Evolutionary conservation across 2,113 vertebrate genomes (phyloP), one percentile per base, ranked within the genome.

Genomic region (Apistogramma diplotaenia): DNA sequence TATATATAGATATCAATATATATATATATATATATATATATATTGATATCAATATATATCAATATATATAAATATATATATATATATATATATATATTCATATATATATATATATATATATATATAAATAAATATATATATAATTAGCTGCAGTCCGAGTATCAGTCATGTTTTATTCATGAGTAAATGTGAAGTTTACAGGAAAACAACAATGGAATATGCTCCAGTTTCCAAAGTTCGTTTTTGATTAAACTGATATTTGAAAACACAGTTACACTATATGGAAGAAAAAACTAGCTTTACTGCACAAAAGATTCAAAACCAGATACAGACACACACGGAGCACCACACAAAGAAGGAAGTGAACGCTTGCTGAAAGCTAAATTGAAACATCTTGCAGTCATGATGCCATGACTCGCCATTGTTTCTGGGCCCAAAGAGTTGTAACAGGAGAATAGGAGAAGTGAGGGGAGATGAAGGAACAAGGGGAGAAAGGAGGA

Each of bases 311-410:
- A 67, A 21, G 31, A 62, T 75, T 49, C 37, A 37, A 73, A 79
- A 61, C 23, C 55, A 80, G 3, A 83, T 23, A 78, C 83, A 86
- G 57, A 83, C 46, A 85, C 61, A 79, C 74, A 90, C 49, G 86
- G 54, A 54, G 37, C 81, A 81, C 75, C 37, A 82, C 82, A 91
- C 89, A 86, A 88, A 90, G 80, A 77, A 81, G 73, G 82, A 90
- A 77, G 80, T 75, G 78, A 83, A 67, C 2, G 72, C 76, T 67
- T 75, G 75, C 73, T 89, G 83, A 86, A 86, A 80, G 88, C 86
- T 90, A 89, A 94, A 93, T 90, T 93, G 87, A 95, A 93, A 92
- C 90, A 94, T 94, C 92, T 92, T 83, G 81, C 89, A 87, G 90
- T 91, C 92, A 93, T 90, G 89, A 93, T 91, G 91, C 84, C 86